Evolutionary conservation across 2,113 vertebrate species (phyloP).

Genomic region (Apus apus): DNA sequence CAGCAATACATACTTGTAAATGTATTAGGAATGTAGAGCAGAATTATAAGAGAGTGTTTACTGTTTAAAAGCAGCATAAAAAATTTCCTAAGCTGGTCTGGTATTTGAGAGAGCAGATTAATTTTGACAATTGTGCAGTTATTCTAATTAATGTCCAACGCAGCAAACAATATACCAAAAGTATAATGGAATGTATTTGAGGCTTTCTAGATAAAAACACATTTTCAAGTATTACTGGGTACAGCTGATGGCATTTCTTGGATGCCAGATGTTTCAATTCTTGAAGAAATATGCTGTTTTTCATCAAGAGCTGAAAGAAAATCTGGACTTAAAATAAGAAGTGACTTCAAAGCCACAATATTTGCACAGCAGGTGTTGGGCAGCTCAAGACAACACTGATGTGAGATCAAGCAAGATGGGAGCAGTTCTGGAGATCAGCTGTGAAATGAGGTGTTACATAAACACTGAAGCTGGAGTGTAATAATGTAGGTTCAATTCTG

Average conservation of each 20-base stretch:
- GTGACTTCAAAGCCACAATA: not conserved
- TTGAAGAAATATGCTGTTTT: constrained; percentile 58
- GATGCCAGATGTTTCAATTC: constrained; percentile 34
- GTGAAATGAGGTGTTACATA: not conserved
- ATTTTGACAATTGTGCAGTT: not conserved
- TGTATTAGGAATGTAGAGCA: not conserved
- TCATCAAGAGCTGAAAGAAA: constrained; percentile 70
- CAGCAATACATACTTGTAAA: not conserved
- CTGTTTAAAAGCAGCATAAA: not conserved
- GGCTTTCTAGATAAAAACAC: not conserved
- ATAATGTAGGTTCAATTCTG: not conserved
- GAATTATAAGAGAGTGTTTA: not conserved
- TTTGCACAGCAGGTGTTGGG: not conserved
- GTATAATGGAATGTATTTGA: not conserved
- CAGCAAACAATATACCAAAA: not conserved
- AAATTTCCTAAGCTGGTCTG: not conserved
- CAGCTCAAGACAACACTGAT: not conserved
- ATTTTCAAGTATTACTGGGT: constrained; percentile 50
- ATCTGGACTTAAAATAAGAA: constrained; percentile 35
- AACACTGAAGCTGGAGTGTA: not conserved
- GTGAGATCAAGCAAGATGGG: not conserved
- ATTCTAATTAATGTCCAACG: not conserved
- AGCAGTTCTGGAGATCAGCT: not conserved
- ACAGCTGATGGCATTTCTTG: constrained; percentile 31
- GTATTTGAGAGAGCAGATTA: not conserved